A percentile compares a stretch with the other conserved stretches of the same genome.
Evolutionary conservation across 2,797 vertebrate species (phyloP).

Genomic region (Rhadinocentrus ornatus): DNA sequence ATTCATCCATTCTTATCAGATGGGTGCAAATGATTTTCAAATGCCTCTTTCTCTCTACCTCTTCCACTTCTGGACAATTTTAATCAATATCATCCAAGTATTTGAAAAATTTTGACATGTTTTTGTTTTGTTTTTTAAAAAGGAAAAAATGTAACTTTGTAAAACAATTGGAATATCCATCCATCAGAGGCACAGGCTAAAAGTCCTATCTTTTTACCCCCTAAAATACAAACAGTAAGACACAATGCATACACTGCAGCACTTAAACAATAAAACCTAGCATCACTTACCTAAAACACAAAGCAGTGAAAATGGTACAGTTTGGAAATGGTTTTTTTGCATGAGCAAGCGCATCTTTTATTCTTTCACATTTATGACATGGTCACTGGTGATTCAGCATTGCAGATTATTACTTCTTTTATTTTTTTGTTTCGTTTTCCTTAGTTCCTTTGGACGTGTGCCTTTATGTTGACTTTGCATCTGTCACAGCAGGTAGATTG

Average conservation of each 20-base stretch:
- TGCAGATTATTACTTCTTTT: constrained; percentile 79
- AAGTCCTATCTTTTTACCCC: constrained; percentile 49
- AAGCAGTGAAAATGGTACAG: constrained; percentile 79
- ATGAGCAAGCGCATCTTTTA: constrained; percentile 64
- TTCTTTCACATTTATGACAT: constrained; percentile 85
- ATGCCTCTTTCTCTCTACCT: constrained; percentile 17
- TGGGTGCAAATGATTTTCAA: constrained; percentile 49
- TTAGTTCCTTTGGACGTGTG: constrained; percentile 91
- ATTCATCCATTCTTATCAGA: constrained; percentile 33
- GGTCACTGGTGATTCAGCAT: constrained; percentile 88
- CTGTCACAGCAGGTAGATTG: constrained; percentile 93
- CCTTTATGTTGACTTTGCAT: constrained; percentile 92
- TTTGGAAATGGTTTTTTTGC: constrained; percentile 75
- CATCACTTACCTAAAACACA: constrained; percentile 72
- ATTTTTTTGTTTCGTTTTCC: constrained; percentile 11
- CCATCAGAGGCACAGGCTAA: constrained; percentile 72
- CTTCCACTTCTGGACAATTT: constrained; percentile 29
- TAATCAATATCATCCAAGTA: not conserved
- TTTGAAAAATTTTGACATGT: not conserved
- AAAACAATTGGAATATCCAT: constrained; percentile 56
- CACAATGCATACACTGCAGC: constrained; percentile 67
- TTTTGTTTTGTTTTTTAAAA: too few relatives aligned
- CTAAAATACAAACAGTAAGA: constrained; percentile 69
- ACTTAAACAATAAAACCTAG: constrained; percentile 63
- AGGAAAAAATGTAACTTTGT: constrained; percentile 26